These are phyloP conservation scores for Oxyruncus cristatus DNA, from an alignment of 2,113 vertebrate species.

Conservation along the genomic window DNA sequence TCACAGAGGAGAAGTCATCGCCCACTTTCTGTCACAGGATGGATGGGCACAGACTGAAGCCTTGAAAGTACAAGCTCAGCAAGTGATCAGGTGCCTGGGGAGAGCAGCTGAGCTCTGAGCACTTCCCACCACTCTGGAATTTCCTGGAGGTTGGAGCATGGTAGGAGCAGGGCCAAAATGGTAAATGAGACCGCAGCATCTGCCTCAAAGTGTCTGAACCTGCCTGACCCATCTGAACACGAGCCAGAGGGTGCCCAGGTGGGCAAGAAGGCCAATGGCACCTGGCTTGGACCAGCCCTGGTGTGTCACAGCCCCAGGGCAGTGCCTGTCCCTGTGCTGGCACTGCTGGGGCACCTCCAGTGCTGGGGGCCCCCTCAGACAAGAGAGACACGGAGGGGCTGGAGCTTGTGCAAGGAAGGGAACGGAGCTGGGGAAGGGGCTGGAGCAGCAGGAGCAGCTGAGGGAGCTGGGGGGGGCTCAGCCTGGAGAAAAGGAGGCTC, in stretches of 20 bases:
- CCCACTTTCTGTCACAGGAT: fast-evolving
- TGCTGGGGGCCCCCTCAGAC: fast-evolving
- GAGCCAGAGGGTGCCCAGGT: neutral
- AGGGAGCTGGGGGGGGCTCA: neutral
- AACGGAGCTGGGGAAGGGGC: neutral
- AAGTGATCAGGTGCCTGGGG: neutral
- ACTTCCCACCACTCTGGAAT: neutral
- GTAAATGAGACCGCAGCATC: neutral
- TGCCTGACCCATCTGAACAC: neutral
- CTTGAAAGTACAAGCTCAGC: neutral
- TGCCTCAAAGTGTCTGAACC: neutral
- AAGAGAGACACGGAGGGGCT: neutral
- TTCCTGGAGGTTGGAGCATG: fast-evolving
- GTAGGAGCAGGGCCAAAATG: neutral
- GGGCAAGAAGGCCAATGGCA: fast-evolving
- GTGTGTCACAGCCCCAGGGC: neutral
- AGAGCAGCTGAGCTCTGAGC: neutral
- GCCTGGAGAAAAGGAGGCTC: neutral
- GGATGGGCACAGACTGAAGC: neutral
- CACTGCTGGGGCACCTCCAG: neutral
- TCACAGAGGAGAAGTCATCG: neutral
- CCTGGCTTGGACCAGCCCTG: neutral
- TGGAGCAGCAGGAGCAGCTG: neutral
- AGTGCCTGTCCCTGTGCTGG: neutral
- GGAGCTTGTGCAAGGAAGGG: fast-evolving